Percentiles rank a stretch among this genome's conserved stretches.
Conservation (phyloP, 35 echinoderm and acorn worm species). For the Ophiothrix spiculata region DNA sequence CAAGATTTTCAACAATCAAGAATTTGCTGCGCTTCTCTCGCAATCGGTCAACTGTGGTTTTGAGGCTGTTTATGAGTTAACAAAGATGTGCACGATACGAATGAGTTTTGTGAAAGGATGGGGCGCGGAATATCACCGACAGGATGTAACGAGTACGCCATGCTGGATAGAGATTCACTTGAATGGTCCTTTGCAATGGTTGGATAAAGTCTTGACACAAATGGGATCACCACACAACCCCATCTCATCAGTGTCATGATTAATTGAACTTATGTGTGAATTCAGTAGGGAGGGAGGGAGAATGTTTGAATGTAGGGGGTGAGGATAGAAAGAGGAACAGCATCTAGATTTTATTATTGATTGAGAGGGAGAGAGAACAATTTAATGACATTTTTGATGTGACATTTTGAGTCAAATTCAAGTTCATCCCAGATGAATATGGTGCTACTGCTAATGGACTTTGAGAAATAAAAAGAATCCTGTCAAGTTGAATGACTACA, state of each 20-base stretch:
- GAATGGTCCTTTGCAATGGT: constrained; percentile 96
- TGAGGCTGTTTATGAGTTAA: constrained; percentile 97
- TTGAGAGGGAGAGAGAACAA: too few relatives aligned
- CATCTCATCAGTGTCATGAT: constrained; percentile 99
- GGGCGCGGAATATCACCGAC: constrained; percentile 97
- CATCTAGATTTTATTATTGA: too few relatives aligned
- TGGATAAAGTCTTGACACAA: constrained; percentile 98
- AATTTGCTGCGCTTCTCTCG: constrained; percentile 96
- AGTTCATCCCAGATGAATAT: neutral
- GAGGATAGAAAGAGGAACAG: too few relatives aligned
- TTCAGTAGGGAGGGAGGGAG: too few relatives aligned
- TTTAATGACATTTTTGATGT: neutral
- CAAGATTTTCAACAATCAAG: constrained; percentile 99
- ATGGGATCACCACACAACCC: constrained; percentile 95
- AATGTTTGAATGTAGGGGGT: too few relatives aligned
- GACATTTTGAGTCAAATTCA: neutral
- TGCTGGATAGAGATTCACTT: constrained; percentile 99
- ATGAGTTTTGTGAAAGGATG: constrained; percentile 99
- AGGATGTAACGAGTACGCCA: constrained; percentile 96
- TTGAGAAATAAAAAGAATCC: too few relatives aligned
- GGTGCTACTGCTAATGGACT: neutral
- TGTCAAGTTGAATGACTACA: too few relatives aligned
- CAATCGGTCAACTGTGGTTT: constrained; percentile 99
- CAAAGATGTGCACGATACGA: constrained; percentile 99
- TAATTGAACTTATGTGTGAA: neutral